Percentiles rank a stretch among this genome's conserved stretches.
phyloP scores from a whole-genome alignment of 2,797 vertebrate species.

The Oceanodroma leucorhoa region DNA sequence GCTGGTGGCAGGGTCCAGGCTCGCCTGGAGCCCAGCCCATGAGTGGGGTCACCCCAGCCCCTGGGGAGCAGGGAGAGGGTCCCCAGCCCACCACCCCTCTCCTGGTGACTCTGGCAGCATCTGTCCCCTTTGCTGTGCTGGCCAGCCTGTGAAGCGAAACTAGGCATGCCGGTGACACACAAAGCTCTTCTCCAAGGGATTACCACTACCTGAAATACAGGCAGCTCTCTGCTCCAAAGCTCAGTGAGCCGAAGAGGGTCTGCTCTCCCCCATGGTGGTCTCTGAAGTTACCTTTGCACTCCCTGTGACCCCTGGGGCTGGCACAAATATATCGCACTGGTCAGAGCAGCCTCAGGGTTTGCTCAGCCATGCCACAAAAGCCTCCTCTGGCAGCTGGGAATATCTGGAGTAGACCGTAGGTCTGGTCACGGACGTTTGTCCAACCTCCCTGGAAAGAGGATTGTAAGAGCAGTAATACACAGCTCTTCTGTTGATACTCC shows the following conservation, averaged over 20 bases:
- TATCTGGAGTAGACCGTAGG: neutral
- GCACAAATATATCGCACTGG: neutral
- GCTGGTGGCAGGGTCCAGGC: fast-evolving
- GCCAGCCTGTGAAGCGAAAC: neutral
- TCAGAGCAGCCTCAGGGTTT: neutral
- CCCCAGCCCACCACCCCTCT: neutral
- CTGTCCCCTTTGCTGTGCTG: neutral
- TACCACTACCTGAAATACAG: neutral
- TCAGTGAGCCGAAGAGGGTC: neutral
- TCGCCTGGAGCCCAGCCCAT: neutral
- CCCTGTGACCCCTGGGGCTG: neutral
- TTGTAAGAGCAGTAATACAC: neutral
- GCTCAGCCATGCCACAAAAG: neutral
- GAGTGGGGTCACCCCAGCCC: fast-evolving
- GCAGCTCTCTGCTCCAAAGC: neutral
- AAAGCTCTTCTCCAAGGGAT: neutral
- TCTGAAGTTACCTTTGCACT: neutral
- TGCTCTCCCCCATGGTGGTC: neutral
- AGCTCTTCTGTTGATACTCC: neutral
- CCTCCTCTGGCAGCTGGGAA: neutral
- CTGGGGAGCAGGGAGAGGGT: neutral
- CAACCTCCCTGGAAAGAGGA: neutral
- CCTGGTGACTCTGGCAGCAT: neutral
- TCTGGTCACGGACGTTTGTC: neutral
- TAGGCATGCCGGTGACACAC: fast-evolving